Base-by-base conservation (phyloP, 1,140 invertebrate genomes). In the Atta texana region DNA sequence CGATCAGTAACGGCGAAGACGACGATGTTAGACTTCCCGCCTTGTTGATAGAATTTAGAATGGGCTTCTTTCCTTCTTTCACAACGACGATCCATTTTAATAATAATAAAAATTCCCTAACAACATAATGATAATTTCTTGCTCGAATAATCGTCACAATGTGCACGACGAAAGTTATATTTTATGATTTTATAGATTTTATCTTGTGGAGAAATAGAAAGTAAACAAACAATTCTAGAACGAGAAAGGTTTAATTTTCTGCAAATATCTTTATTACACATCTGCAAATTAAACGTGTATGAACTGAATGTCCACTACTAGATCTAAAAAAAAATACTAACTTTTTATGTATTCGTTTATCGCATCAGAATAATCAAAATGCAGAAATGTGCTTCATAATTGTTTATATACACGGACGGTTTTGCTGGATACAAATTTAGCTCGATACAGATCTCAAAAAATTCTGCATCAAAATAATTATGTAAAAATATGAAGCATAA, bases 21-120 rank as follows among this genome's bases (percentile, higher is more conserved):
- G 59, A 14, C 34, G 85, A 39, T 31, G 49, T 74, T 63, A 49
- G 77, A 87, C 72, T 74, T 85, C 21, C 16, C 55, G 24, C 34
- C 61, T 61, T 24, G 49, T 49, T 69, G 53, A 74, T 82, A 78
- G 68, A 59, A 87, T 69, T 76, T 66, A 14, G 31, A 44, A 78
- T 76, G 63, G 53, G 16, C 34, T 78, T 64, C 51, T 53, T 24
- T 64, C 51, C 0, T 90, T 88, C 49, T 81, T 86, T 49, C 57
- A 57, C 55, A 39, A 34, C 16, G 53, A 21, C 55, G n/a, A 74
- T 75, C 31, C 69, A 84, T 84, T 74, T 84, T 55, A 69, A 84
- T 82, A 61, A 74, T 61, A 82, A 82, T 74, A n/a, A 34, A 74
- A 16, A 53, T 18, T 6, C 21, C 51, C 51, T 28, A n/a, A 57